Evolutionary conservation across 2,888 invertebrate genomes (phyloP).

Genomic region (Hoplodrina blanda): DNA sequence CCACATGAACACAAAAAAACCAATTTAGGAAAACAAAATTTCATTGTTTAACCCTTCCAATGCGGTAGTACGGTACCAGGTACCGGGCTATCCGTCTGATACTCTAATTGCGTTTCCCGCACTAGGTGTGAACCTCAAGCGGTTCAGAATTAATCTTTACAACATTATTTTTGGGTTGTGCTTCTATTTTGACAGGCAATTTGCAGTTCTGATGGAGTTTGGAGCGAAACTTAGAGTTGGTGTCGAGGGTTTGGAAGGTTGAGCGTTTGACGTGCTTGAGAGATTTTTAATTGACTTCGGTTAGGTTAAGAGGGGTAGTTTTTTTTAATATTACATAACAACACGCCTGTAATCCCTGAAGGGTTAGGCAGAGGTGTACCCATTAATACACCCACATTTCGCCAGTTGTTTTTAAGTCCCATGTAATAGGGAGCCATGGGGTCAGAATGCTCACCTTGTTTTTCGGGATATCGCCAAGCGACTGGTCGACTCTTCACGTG

Average conservation of each 20-base stretch:
- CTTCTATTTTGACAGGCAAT: slow-evolving; percentile 68
- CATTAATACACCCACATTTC: too few species aligned
- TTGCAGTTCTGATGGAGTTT: slow-evolving; percentile 54
- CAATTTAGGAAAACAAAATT: slow-evolving; percentile 56
- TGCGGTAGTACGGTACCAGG: slow-evolving; percentile 69
- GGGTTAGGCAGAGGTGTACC: too few species aligned
- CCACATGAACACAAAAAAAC: slow-evolving; percentile 38
- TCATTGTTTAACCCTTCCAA: slow-evolving; percentile 49
- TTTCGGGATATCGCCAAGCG: too few species aligned
- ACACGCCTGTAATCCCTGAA: too few species aligned
- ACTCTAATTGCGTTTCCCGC: slow-evolving; percentile 67
- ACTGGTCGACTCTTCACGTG: too few species aligned
- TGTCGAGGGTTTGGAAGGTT: slow-evolving; percentile 40
- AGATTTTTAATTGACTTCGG: slow-evolving; percentile 31
- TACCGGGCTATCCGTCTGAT: slow-evolving; percentile 55
- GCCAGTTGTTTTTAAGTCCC: too few species aligned
- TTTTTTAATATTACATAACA: not conserved
- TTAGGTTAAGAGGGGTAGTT: not conserved
- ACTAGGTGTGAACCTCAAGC: slow-evolving; percentile 73
- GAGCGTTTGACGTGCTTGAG: not conserved
- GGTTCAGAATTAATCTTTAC: slow-evolving; percentile 56
- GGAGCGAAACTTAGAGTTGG: slow-evolving; percentile 23
- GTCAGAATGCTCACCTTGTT: too few species aligned
- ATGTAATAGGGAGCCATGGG: too few species aligned
- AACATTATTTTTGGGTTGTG: slow-evolving; percentile 63